phyloP scores from a whole-genome alignment of 53 echinoderm and acorn worm species.

The Luidia sarsii region DNA sequence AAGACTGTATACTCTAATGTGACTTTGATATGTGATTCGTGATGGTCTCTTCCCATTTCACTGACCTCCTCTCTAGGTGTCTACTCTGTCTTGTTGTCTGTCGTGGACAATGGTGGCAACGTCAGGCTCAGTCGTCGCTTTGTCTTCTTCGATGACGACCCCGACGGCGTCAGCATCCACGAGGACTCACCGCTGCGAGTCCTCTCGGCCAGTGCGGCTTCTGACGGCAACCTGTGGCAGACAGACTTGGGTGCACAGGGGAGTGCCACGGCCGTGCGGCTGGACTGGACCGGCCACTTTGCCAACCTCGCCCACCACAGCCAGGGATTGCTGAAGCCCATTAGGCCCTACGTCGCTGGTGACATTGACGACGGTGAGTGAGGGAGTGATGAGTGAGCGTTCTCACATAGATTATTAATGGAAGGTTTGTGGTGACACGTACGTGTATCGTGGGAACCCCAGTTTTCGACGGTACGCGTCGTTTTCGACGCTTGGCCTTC shows the following conservation, averaged over 20 bases:
- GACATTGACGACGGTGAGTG: conserved; percentile 30
- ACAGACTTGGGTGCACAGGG: conserved; percentile 5
- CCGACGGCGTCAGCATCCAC: conserved; percentile 17
- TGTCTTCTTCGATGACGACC: conserved; percentile 47
- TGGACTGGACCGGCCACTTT: conserved; percentile 46
- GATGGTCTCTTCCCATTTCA: background rate
- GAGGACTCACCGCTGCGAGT: background rate
- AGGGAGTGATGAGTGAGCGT: too few species aligned
- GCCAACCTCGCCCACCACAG: conserved; percentile 4
- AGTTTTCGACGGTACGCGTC: background rate
- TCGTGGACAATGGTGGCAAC: conserved; percentile 48
- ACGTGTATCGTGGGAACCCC: background rate
- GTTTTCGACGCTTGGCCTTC: too few species aligned
- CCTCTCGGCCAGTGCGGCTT: conserved; percentile 4
- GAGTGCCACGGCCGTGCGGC: background rate
- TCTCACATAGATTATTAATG: too few species aligned
- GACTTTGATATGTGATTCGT: background rate
- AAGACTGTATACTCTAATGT: too few species aligned
- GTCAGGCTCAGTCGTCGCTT: conserved; percentile 38
- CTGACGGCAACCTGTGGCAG: conserved; percentile 31
- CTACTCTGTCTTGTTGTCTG: conserved; percentile 43
- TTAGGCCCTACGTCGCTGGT: conserved; percentile 4
- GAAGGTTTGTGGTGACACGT: too few species aligned
- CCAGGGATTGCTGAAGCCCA: conserved; percentile 41
- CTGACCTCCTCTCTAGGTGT: conserved; percentile 19